A percentile compares a stretch with the other conserved stretches of the same genome.
phyloP scores from a whole-genome alignment of 2,888 invertebrate species.

The Melinopterus prodromus region DNA sequence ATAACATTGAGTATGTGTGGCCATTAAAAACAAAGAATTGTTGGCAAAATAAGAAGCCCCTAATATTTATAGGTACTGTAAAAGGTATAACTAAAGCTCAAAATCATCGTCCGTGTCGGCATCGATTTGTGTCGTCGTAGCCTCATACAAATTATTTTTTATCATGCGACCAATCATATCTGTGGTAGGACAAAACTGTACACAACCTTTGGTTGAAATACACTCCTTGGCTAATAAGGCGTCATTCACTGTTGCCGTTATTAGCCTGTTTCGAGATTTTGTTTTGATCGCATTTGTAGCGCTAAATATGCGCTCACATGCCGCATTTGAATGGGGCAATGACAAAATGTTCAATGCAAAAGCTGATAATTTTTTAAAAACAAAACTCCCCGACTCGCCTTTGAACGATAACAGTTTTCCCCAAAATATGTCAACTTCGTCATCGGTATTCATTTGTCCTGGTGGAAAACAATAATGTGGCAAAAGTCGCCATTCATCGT shows the following conservation, averaged over 20 bases:
- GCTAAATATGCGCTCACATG: conserved; percentile 4
- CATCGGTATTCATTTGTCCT: neutral
- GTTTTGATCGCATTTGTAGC: conserved; percentile 7
- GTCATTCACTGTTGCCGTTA: neutral
- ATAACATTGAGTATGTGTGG: no score
- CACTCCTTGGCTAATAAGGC: neutral
- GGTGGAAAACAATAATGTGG: neutral
- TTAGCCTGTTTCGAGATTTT: conserved; percentile 11
- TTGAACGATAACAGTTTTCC: conserved; percentile 9
- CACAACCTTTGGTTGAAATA: neutral
- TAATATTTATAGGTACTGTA: no score
- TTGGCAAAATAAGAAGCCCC: no score
- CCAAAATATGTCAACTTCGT: conserved; percentile 13
- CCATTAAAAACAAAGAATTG: no score
- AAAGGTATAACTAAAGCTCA: no score
- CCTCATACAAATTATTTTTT: neutral
- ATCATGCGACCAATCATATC: conserved; percentile 6
- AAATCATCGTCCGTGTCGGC: no score
- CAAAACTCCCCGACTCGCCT: neutral
- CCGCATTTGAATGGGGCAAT: conserved; percentile 12
- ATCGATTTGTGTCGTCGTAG: no score
- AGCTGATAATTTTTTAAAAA: neutral
- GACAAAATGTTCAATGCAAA: conserved; percentile 12
- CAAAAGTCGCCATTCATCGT: conserved; percentile 13
- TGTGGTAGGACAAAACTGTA: neutral